Base-by-base conservation (phyloP, 2,113 vertebrate genomes). In the Suncus etruscus region DNA sequence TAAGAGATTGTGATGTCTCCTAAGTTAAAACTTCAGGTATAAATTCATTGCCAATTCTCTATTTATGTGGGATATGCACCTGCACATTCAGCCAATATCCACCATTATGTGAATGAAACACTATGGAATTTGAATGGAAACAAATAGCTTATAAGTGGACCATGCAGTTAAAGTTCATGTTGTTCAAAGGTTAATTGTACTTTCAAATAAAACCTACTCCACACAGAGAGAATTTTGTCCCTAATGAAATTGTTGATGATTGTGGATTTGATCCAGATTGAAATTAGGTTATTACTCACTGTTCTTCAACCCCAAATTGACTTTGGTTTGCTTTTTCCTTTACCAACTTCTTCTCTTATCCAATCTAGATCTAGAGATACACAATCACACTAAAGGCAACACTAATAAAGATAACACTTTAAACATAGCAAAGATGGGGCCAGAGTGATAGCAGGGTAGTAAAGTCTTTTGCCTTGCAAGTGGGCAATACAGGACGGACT, bases 291-390 rank as follows among this genome's bases (percentile, higher is more conserved):
- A 72, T 86, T 83, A 86, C 8, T 92, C 29, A 47, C 25, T 63
- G 25, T 6, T 70, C 25, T 22, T 84, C 45, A 82, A n/a, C 22
- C 70, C 32, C 32, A 22, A 78, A 74, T 48, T 65, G 69, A 22
- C 10, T 87, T 89, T 83, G 69, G 68, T 14, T 77, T 81, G 3
- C 32, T 91, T 91, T 93, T 48, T 22, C 11, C 39, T 78, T 31
- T 32, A 83, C 61, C 9, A 69, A 0, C 54, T 86, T 87, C 27
- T 11, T 91, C 11, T 58, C 50, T 29, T 22, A 61, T 20, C 18
- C 18, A 61, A 61, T 61, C 18, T 76, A 58, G 47, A 32, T 83
- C 3, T 51, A 69, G 32, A 48, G 27, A 20, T 18, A 31, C 20
- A 78, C 61, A n/a, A 47, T 27, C 39, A 54, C 65, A 68, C 12